These are phyloP conservation scores for Morone saxatilis DNA, from an alignment of 2,113 vertebrate genomes.

Conservation along the genomic window DNA sequence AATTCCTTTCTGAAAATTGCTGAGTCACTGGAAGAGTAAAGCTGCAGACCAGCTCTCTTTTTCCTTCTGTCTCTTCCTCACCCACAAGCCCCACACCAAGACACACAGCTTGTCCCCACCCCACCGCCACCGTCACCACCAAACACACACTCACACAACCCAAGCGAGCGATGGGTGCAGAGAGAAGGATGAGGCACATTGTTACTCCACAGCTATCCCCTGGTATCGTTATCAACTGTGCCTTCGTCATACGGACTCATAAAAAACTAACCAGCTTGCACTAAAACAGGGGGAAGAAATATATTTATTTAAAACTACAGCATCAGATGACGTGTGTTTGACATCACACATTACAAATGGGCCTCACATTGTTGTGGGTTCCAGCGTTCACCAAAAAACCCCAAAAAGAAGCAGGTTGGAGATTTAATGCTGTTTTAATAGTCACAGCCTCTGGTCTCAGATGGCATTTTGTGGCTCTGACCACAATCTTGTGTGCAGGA, in stretches of 20 bases:
- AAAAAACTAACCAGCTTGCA: slow-evolving; percentile 37
- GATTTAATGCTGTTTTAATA: slow-evolving; percentile 18
- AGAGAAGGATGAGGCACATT: slow-evolving; percentile 46
- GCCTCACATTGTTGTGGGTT: slow-evolving; percentile 27
- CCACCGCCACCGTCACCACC: slow-evolving; percentile 26
- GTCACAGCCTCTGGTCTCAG: slow-evolving; percentile 26
- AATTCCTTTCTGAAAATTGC: slow-evolving; percentile 68
- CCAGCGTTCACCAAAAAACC: neutral
- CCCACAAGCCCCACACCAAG: slow-evolving; percentile 58
- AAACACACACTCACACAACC: slow-evolving; percentile 33
- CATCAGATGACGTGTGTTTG: slow-evolving; percentile 45
- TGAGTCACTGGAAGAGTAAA: slow-evolving; percentile 77
- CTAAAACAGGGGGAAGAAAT: slow-evolving; percentile 8
- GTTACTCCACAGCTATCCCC: slow-evolving; percentile 44
- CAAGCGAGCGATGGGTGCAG: slow-evolving; percentile 23
- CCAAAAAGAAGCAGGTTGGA: neutral
- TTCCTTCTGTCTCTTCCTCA: slow-evolving; percentile 62
- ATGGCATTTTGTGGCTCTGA: slow-evolving; percentile 40
- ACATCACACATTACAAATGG: slow-evolving; percentile 27
- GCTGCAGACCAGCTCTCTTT: slow-evolving; percentile 60
- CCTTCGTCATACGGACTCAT: slow-evolving; percentile 42
- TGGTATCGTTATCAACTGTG: slow-evolving; percentile 6
- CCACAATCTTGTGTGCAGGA: slow-evolving; percentile 23
- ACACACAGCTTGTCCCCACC: slow-evolving; percentile 58
- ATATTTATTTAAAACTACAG: slow-evolving; percentile 19